Base-by-base conservation (phyloP, 2,797 vertebrate species). In the Clamator glandarius region DNA sequence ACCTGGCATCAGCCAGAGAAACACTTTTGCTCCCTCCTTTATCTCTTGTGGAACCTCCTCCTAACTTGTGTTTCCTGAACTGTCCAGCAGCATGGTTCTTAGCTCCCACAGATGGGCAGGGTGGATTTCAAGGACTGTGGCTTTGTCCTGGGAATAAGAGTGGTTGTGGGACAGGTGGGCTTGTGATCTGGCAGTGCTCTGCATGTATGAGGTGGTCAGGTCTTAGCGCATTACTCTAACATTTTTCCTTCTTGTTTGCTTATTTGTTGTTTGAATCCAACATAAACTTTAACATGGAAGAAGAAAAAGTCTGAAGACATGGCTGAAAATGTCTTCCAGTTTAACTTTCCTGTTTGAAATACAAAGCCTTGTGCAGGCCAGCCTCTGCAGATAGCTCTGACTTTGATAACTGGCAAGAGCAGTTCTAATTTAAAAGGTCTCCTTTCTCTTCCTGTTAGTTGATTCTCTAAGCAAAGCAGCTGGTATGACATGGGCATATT, bases 371-470 rank as follows among this genome's bases (percentile, higher is more conserved):
- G 39, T 3, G 5, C 21, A 70, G 77, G 70, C 25, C 11, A 74
- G 62, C n/a, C 51, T 89, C 39, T 87, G 74, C 18, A 70, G 50
- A 84, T 31, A 83, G 36, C 55, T 64, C 64, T 51, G 54, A 69
- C 58, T 91, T 83, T 75, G 76, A 36, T 51, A 90, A 77, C 58
- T 54, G 42, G 46, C 44, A 90, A 50, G 44, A 81, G 7, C 51
- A 50, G 87, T 94, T 93, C 87, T 81, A 64, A 89, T 74, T 87
- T 70, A 2, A 79, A 86, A 75, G 41, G 41, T 58, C 59, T 83
- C 35, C 54, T 25, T 94, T 87, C 89, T 72, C 44, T 93, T 89
- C 61, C n/a, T 85, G 16, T 89, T 89, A 92, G 57, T 83, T 92
- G 52, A 31, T 74, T 33, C 35, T 78, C 28, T 48, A 51, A 85